A percentile compares a stretch with the other conserved stretches of the same genome.
Evolutionary conservation across 2,113 vertebrate species (phyloP).

Genomic region (Elanus axillaris): DNA sequence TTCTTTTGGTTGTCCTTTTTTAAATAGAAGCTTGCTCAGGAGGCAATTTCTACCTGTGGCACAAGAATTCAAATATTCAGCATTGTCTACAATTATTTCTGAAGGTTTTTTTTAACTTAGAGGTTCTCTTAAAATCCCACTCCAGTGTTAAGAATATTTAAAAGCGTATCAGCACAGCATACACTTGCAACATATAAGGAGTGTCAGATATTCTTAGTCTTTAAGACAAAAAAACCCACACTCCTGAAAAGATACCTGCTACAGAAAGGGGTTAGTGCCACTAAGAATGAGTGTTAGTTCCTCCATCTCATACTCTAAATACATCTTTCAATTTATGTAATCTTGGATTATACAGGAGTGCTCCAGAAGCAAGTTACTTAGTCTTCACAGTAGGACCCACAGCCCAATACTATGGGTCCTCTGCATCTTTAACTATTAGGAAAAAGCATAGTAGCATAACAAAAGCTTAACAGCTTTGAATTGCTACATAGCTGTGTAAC

Average conservation of each 20-base stretch:
- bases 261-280: neutral
- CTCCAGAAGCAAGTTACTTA: neutral
- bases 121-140: neutral
- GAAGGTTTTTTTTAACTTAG: neutral
- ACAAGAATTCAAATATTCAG: neutral
- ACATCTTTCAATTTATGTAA: neutral
- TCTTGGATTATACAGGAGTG: neutral
- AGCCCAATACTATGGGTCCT: neutral
- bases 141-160: neutral
- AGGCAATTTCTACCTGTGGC: neutral
- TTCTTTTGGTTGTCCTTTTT: neutral
- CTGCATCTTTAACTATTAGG: neutral
- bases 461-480: neutral
- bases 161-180: neutral
- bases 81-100: neutral
- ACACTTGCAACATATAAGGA: neutral
- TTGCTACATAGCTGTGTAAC: neutral
- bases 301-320: neutral
- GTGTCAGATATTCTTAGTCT: neutral
- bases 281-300: neutral
- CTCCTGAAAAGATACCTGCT: neutral
- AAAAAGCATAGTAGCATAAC: neutral
- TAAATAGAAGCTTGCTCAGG: neutral
- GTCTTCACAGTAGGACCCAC: neutral
- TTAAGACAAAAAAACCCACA: neutral